A percentile compares a stretch with the other conserved stretches of the same genome.
Evolutionary conservation across 1,140 invertebrate species (phyloP).

Genomic region (Aleiodes sp.): DNA sequence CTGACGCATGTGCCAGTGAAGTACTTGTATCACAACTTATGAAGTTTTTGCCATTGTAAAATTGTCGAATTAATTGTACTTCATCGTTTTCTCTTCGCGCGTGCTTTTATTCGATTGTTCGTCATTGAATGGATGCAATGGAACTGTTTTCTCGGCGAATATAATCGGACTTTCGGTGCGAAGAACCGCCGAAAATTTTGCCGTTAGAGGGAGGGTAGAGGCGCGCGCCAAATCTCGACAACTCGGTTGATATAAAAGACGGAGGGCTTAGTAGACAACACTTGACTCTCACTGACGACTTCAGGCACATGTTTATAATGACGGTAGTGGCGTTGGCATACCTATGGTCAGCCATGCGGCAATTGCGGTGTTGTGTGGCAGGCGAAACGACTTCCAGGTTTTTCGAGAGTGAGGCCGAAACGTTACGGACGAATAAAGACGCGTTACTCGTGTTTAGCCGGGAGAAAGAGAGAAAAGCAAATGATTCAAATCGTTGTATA

Average conservation of each 20-base stretch:
- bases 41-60: too few relatives aligned
- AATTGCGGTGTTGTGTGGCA: conserved; percentile 39
- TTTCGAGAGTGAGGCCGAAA: conserved; percentile 39
- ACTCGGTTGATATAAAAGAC: not conserved
- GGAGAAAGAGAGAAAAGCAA: not conserved
- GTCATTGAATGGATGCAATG: too few relatives aligned
- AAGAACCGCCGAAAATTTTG: not conserved
- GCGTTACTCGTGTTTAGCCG: not conserved
- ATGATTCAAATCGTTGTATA: not conserved
- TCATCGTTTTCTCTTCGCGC: too few relatives aligned
- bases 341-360: conserved; percentile 53
- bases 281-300: conserved; percentile 13
- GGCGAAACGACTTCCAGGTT: conserved; percentile 46
- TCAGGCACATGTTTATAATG: conserved; percentile 1
- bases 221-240: too few relatives aligned
- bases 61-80: too few relatives aligned
- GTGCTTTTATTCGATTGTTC: too few relatives aligned
- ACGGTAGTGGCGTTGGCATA: conserved; percentile 47
- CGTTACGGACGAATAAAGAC: conserved; percentile 21
- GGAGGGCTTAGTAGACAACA: conserved; percentile 9
- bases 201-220: too few relatives aligned
- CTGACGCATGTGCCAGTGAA: too few relatives aligned
- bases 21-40: too few relatives aligned
- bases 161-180: not conserved
- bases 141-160: too few relatives aligned